phyloP scores from a whole-genome alignment of 2,113 vertebrate species.

The Varanus salvator region DNA sequence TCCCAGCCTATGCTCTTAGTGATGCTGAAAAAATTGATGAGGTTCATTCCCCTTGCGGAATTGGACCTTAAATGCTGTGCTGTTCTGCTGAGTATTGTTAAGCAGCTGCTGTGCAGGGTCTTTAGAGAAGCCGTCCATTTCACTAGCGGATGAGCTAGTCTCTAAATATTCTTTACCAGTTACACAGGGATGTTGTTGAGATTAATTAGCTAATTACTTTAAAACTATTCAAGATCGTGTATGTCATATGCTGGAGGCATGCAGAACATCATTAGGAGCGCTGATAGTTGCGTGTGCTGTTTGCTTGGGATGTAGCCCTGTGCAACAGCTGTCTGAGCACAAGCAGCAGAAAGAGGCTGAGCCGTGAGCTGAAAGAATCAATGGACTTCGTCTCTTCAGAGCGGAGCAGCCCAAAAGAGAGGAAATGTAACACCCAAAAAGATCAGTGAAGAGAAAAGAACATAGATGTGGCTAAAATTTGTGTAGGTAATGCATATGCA shows the following conservation, averaged over 20 bases:
- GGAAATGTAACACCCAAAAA: not conserved
- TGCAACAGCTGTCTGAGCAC: not conserved
- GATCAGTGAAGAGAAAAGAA: no score
- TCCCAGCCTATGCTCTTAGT: conserved; percentile 16
- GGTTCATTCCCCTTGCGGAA: not conserved
- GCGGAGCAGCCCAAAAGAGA: not conserved
- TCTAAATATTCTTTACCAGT: conserved; percentile 18
- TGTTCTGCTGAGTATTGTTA: conserved; percentile 16
- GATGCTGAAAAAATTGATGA: not conserved
- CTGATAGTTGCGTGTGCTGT: conserved; percentile 3
- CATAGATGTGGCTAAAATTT: no score
- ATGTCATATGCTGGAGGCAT: conserved; percentile 9
- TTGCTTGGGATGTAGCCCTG: not conserved
- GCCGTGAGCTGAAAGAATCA: not conserved
- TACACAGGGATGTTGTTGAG: conserved; percentile 12
- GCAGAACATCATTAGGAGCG: conserved; percentile 32
- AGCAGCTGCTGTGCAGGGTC: conserved; percentile 17
- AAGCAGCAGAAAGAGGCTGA: not conserved
- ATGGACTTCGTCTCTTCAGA: not conserved
- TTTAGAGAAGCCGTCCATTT: conserved; percentile 12
- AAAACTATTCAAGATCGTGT: conserved; percentile 29
- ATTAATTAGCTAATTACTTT: conserved; percentile 40
- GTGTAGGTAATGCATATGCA: not conserved
- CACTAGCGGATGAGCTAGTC: conserved; percentile 28
- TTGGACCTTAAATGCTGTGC: conserved; percentile 6